phyloP scores from a whole-genome alignment of 23 tunicate species.

The Trididemnum clinides region DNA sequence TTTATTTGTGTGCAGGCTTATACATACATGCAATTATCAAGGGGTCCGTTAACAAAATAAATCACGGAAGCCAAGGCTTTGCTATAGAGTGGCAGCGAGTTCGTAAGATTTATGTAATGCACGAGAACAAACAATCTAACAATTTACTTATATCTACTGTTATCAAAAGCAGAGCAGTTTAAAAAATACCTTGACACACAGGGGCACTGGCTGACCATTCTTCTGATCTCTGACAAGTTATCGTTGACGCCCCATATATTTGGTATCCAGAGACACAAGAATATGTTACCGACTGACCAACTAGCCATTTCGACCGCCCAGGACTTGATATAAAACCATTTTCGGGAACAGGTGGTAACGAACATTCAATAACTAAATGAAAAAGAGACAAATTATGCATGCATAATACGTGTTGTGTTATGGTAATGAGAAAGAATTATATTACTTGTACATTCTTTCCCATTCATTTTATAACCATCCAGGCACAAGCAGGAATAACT shows the following conservation, averaged over 20 bases:
- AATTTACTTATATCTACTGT: too few species aligned
- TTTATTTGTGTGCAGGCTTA: too few species aligned
- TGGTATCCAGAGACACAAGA: background rate
- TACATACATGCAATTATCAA: too few species aligned
- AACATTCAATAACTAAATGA: background rate
- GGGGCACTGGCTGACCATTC: background rate
- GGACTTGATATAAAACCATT: background rate
- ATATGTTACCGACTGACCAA: background rate
- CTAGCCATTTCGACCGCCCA: background rate
- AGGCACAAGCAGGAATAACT: background rate
- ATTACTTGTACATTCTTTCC: background rate
- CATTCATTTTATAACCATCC: background rate
- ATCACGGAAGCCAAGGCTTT: too few species aligned
- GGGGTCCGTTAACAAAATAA: too few species aligned
- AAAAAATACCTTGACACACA: constrained; percentile 19
- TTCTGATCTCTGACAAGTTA: constrained; percentile 1
- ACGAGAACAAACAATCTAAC: too few species aligned
- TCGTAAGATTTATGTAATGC: too few species aligned
- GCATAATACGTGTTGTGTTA: background rate
- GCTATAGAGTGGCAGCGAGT: too few species aligned
- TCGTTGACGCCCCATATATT: background rate
- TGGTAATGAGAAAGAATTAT: background rate
- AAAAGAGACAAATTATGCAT: background rate
- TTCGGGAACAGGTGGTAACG: background rate
- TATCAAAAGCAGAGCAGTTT: too few species aligned